These are phyloP conservation scores for Shargacucullia verbasci DNA, from an alignment of 2,888 invertebrate genomes.

Conservation along the genomic window DNA sequence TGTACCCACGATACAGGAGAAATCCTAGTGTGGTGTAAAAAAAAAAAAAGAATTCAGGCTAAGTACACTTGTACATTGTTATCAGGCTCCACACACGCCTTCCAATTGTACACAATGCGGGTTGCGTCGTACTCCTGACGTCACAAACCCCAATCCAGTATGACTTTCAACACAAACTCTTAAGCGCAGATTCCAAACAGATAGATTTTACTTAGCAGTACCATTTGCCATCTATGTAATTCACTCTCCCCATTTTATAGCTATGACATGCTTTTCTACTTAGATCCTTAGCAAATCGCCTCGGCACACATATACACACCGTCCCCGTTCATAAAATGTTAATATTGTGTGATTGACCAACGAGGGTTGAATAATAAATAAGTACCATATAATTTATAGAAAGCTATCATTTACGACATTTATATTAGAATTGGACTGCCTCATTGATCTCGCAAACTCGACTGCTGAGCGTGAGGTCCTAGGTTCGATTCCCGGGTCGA, in stretches of 20 bases:
- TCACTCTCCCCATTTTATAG: constrained; percentile 28
- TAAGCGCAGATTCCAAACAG: constrained; percentile 14
- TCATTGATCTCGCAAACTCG: no score
- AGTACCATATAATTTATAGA: no score
- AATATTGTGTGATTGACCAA: constrained; percentile 26
- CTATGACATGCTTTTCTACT: constrained; percentile 47
- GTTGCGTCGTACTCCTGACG: constrained; percentile 8
- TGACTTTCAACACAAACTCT: constrained; percentile 23
- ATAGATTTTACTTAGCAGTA: constrained; percentile 20
- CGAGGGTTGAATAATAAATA: constrained; percentile 17
- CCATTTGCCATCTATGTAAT: constrained; percentile 34
- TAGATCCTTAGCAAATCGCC: constrained; percentile 20
- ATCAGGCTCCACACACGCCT: constrained; percentile 27
- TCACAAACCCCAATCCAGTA: constrained; percentile 29
- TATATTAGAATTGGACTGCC: no score
- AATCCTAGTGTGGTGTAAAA: no score
- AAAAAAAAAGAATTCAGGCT: no score
- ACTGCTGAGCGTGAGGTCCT: no score
- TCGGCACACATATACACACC: constrained; percentile 5
- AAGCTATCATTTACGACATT: no score
- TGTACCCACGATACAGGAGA: no score
- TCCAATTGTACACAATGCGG: constrained; percentile 21
- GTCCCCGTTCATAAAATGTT: constrained; percentile 16
- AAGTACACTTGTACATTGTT: constrained; percentile 28
- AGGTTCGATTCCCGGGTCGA: no score